These are phyloP conservation scores for Apotomis betuletana DNA, from an alignment of 2,888 invertebrate species.

Conservation along the genomic window DNA sequence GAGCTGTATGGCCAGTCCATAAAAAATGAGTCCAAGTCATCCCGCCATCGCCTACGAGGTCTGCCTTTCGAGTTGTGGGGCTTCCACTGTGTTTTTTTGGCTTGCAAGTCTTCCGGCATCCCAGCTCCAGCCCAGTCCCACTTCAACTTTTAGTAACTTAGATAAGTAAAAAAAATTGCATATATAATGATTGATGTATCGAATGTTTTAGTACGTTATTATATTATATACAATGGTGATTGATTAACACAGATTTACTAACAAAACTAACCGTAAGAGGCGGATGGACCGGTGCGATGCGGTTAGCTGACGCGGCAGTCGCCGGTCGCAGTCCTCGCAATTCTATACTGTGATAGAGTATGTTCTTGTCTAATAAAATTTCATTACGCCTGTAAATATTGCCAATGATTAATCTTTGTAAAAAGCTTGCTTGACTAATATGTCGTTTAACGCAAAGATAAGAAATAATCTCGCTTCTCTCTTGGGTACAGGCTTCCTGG, in stretches of 20 bases:
- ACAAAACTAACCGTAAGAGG: conserved; percentile 38
- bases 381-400: background rate
- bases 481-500: background rate
- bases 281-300: conserved; percentile 22
- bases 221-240: conserved; percentile 2
- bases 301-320: conserved; percentile 13
- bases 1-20: too few species aligned
- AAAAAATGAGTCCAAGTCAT: too few species aligned
- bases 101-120: too few species aligned
- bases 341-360: background rate
- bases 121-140: too few species aligned
- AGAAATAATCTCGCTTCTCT: background rate
- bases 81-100: too few species aligned
- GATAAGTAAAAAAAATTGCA: too few species aligned
- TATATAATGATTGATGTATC: too few species aligned
- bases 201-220: background rate
- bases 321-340: background rate
- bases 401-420: background rate
- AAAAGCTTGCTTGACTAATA: background rate
- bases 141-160: too few species aligned
- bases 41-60: too few species aligned
- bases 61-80: too few species aligned
- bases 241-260: conserved; percentile 35
- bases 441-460: background rate
- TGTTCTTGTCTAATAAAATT: background rate